Conservation (phyloP, 2,797 vertebrate genomes). For the Anguilla megastoma region DNA sequence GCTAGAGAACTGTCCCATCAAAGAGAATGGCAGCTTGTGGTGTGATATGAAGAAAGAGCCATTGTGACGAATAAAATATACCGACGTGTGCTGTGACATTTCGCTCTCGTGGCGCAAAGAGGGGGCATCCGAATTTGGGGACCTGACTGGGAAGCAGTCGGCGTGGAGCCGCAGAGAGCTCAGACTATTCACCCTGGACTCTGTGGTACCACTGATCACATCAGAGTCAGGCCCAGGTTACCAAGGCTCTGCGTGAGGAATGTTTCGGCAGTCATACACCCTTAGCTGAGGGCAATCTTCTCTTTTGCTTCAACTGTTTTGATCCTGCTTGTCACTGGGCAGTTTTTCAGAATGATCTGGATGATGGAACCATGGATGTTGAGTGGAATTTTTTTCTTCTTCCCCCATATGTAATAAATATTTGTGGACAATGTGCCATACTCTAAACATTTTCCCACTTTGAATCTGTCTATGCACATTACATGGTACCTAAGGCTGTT, state of each 20-base stretch:
- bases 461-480: not conserved
- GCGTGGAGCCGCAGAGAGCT: not conserved
- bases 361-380: conserved; percentile 53
- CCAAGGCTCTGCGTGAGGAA: conserved; percentile 66
- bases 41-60: not conserved
- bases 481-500: not conserved
- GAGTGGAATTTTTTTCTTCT: not conserved
- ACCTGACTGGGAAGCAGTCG: not conserved
- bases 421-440: not conserved
- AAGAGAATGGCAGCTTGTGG: too few relatives aligned
- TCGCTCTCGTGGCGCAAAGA: not conserved
- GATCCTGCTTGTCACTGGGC: conserved; percentile 61
- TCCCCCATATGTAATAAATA: not conserved
- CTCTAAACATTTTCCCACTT: not conserved
- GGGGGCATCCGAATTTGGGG: not conserved
- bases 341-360: conserved; percentile 62
- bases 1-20: not conserved
- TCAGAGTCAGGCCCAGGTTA: conserved; percentile 53
- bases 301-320: conserved; percentile 27
- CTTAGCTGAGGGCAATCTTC: conserved; percentile 58
- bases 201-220: conserved; percentile 21
- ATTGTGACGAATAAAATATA: not conserved
- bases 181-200: not conserved
- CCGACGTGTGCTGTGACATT: not conserved
- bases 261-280: conserved; percentile 62